Base-by-base conservation (phyloP, 2,888 invertebrate genomes). In the Rhamphomyia laevipes region DNA sequence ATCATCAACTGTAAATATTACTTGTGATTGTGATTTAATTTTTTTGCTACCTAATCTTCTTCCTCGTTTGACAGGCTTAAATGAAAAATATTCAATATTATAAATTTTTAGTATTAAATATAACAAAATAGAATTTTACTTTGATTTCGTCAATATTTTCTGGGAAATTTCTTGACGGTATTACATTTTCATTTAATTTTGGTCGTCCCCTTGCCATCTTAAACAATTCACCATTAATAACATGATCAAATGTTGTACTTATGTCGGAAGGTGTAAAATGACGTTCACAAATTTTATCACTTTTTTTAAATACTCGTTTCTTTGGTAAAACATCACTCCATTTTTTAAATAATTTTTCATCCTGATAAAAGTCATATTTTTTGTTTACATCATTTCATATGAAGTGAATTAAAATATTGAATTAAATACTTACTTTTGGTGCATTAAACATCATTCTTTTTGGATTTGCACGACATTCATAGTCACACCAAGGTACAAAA, bases 171-270 rank as follows among this genome's bases (percentile, higher is more conserved):
- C 52, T 46, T 12, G 51, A 53, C 4, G 65, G 65, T 10, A 65
- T 45, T 5, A 61, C 62, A 21, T 57, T 48, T 11, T 50, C 45
- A 12, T 58, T 58, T 2, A 65, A 48, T 38, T 56, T 57, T 0
- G 61, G 55, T 16, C 63, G 54, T 1, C 59, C 64, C 4, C 65
- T 55, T 50, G 62, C 58, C 44, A 64, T 56, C 49, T 60, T 54
- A 48, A 58, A 59, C 2, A 61, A 31, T 47, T 57, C 18, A 0
- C 64, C 65, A 45, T 60, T 59, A 18, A 65, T 61, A 4, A 56
- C 50, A 41, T 61, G 60, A 31, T 63, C 60, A 55, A 60, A 65
- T 11, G 58, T 58, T 4, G 57, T 58, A 17, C 55, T 45, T 5
- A 65, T 58, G 35, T 63, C 60, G 1, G 57, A 50, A 5, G 53